phyloP scores from a whole-genome alignment of 2,888 invertebrate species.

The Drosophila gaucha region DNA sequence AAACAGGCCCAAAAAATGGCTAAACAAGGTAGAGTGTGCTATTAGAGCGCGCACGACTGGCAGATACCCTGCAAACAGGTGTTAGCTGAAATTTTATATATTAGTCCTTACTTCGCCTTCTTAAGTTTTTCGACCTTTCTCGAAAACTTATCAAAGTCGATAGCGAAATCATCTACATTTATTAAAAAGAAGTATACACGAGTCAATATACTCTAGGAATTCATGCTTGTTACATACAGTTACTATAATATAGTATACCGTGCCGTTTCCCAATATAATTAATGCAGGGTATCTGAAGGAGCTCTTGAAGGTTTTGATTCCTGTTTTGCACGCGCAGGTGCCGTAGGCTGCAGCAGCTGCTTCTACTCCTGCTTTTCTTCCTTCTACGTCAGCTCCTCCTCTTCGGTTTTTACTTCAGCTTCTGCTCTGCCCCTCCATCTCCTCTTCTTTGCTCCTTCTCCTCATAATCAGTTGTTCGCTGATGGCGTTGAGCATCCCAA shows the following conservation, averaged over 20 bases:
- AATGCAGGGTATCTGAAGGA: background rate
- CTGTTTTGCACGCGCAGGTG: slow-evolving; percentile 41
- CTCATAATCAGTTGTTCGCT: slow-evolving; percentile 33
- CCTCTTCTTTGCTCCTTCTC: background rate
- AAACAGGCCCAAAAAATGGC: slow-evolving; percentile 32
- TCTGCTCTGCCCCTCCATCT: background rate
- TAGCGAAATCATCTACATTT: too few species aligned
- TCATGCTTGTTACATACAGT: background rate
- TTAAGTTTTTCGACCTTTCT: too few species aligned
- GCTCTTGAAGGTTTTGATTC: slow-evolving; percentile 23
- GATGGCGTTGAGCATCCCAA: slow-evolving; percentile 25
- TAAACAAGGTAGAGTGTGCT: background rate
- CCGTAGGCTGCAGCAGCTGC: slow-evolving; percentile 26
- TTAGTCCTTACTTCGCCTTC: too few species aligned
- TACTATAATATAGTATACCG: background rate
- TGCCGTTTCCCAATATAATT: background rate
- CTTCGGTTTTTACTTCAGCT: background rate
- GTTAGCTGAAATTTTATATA: background rate
- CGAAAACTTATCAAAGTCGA: too few species aligned
- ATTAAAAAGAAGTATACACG: too few species aligned
- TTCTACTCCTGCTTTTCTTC: background rate
- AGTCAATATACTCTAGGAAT: background rate
- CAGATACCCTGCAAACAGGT: background rate
- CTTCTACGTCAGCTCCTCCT: background rate
- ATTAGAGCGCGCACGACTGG: background rate